These are phyloP conservation scores for Dichetophora obliterata DNA, from an alignment of 2,888 invertebrate genomes.

Conservation along the genomic window DNA sequence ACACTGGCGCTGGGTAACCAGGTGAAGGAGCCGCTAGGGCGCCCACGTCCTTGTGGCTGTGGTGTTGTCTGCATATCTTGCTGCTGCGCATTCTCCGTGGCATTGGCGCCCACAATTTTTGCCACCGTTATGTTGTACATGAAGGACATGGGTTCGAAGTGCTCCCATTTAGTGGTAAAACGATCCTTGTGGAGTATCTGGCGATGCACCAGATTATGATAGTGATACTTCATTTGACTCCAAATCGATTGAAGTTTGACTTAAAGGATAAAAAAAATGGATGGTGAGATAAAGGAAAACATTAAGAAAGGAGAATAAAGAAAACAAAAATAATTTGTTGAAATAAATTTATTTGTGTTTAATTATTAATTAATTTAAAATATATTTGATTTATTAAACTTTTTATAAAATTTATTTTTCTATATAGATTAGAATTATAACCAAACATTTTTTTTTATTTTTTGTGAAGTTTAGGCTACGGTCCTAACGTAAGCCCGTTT, in stretches of 20 bases:
- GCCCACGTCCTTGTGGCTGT: constrained; percentile 59
- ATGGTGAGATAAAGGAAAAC: background rate
- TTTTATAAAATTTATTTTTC: no score
- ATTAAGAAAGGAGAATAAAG: no score
- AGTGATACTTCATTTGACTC: constrained; percentile 67
- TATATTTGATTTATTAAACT: no score
- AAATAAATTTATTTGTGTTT: no score
- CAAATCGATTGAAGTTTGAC: constrained; percentile 64
- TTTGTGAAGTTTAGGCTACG: no score
- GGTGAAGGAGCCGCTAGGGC: constrained; percentile 64
- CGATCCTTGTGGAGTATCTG: constrained; percentile 65
- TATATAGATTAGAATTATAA: no score
- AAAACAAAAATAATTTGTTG: no score
- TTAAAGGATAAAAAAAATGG: constrained; percentile 37
- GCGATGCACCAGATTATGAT: constrained; percentile 63
- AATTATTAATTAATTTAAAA: no score
- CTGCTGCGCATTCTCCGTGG: constrained; percentile 27
- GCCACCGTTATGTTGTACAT: constrained; percentile 66
- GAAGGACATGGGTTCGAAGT: constrained; percentile 66
- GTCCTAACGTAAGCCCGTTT: no score
- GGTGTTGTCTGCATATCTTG: constrained; percentile 48
- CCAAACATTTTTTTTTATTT: no score
- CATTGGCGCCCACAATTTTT: constrained; percentile 61
- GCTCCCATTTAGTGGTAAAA: constrained; percentile 66
- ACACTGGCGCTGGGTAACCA: constrained; percentile 54